Evolutionary conservation across 2,797 vertebrate genomes (phyloP).

Genomic region (Propithecus perrieri): DNA sequence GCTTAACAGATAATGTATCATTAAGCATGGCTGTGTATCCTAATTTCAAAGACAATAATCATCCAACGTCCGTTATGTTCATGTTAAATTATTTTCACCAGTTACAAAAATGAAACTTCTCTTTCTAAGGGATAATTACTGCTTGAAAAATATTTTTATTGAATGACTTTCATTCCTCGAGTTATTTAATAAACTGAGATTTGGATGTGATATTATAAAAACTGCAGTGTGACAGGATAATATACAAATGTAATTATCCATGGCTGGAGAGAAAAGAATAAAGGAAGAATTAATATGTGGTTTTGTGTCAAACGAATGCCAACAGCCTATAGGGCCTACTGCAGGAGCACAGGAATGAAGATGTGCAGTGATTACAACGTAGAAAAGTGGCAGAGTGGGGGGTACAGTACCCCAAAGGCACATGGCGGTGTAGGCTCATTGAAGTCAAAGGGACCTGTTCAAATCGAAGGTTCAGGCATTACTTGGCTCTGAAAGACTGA

Average conservation of each 20-base stretch:
- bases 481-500: not conserved
- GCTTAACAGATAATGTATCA: not conserved
- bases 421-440: fast-evolving
- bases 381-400: fast-evolving
- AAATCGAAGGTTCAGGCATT: not conserved
- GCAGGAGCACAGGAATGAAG: not conserved
- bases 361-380: fast-evolving
- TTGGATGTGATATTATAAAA: conserved; percentile 43
- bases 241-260: not conserved
- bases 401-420: fast-evolving
- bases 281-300: not conserved
- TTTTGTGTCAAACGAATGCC: not conserved
- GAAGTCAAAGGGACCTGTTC: not conserved
- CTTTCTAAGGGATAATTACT: conserved; percentile 25
- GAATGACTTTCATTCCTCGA: not conserved
- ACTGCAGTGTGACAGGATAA: not conserved
- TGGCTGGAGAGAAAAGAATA: not conserved
- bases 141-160: not conserved
- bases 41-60: conserved; percentile 9
- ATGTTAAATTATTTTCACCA: not conserved
- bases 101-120: conserved; percentile 26
- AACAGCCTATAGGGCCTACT: not conserved
- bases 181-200: conserved; percentile 43
- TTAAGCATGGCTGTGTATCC: not conserved
- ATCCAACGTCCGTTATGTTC: not conserved